Conservation (phyloP, 2,888 invertebrate species). For the Pemphredon lugubris region DNA sequence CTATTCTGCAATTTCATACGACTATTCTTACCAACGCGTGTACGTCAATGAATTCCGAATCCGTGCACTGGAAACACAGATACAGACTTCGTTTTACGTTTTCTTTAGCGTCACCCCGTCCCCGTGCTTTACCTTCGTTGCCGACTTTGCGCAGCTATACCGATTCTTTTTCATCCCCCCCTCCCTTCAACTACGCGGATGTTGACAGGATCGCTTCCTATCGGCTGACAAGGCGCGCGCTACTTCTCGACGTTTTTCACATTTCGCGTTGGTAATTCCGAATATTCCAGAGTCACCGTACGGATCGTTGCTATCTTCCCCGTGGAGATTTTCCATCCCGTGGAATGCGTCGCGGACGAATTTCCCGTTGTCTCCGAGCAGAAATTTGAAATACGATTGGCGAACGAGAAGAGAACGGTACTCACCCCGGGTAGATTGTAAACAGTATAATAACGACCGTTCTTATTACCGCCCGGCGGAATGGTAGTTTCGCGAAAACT, state of each 20-base stretch:
- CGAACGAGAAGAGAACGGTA: background rate
- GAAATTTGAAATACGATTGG: background rate
- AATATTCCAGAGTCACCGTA: too few species aligned
- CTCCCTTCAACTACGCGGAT: too few species aligned
- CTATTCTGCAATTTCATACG: conserved; percentile 38
- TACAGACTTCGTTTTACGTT: background rate
- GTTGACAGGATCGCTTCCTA: too few species aligned
- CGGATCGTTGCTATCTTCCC: too few species aligned
- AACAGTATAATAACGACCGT: conserved; percentile 64
- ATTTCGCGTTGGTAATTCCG: conserved; percentile 12
- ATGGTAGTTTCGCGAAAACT: conserved; percentile 53
- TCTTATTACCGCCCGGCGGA: conserved; percentile 56
- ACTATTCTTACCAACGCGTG: conserved; percentile 15
- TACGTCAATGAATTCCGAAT: conserved; percentile 32
- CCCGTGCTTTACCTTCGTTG: background rate
- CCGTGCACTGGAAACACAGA: conserved; percentile 34
- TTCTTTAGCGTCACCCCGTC: background rate
- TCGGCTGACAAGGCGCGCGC: too few species aligned
- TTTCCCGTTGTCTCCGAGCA: too few species aligned
- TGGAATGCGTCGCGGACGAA: too few species aligned
- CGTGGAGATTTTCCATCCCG: background rate
- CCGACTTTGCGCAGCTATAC: background rate
- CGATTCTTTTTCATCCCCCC: background rate
- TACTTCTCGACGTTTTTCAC: conserved; percentile 3
- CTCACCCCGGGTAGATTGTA: conserved; percentile 48